phyloP scores from a whole-genome alignment of 1,140 invertebrate species.

The Melipona quadrifasciata region DNA sequence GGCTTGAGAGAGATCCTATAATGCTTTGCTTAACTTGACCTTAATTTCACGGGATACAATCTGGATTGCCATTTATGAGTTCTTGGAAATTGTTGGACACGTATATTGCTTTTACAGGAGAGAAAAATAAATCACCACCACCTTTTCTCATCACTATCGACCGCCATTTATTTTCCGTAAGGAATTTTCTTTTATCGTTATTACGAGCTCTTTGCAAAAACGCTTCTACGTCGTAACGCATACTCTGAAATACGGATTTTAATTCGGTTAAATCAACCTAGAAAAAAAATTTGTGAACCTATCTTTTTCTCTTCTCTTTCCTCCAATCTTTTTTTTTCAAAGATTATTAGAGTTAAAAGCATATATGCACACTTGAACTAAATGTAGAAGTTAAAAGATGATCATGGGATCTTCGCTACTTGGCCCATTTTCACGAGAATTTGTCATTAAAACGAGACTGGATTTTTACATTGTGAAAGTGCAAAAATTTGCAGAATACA shows the following conservation, averaged over 20 bases:
- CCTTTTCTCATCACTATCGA: too few relatives aligned
- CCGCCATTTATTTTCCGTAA: background rate
- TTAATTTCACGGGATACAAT: slow-evolving; percentile 45
- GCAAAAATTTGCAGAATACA: too few relatives aligned
- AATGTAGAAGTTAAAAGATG: background rate
- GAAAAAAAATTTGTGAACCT: background rate
- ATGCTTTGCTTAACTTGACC: slow-evolving; percentile 50
- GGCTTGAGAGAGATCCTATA: slow-evolving; percentile 32
- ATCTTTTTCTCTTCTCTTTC: background rate
- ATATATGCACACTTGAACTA: background rate
- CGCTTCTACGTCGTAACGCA: background rate
- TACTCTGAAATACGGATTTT: background rate
- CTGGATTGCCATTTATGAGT: slow-evolving; percentile 42
- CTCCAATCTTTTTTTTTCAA: background rate
- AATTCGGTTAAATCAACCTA: too few relatives aligned
- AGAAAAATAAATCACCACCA: background rate
- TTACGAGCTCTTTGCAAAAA: background rate
- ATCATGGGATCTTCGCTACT: background rate
- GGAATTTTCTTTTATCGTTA: background rate
- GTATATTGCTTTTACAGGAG: background rate
- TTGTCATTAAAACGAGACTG: background rate
- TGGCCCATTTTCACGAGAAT: background rate
- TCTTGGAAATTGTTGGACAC: slow-evolving; percentile 4
- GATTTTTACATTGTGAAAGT: background rate
- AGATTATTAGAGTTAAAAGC: background rate